Percentiles rank a stretch among this genome's conserved stretches.
Conservation (phyloP, 2,888 invertebrate species). For the Eristalis pertinax region DNA sequence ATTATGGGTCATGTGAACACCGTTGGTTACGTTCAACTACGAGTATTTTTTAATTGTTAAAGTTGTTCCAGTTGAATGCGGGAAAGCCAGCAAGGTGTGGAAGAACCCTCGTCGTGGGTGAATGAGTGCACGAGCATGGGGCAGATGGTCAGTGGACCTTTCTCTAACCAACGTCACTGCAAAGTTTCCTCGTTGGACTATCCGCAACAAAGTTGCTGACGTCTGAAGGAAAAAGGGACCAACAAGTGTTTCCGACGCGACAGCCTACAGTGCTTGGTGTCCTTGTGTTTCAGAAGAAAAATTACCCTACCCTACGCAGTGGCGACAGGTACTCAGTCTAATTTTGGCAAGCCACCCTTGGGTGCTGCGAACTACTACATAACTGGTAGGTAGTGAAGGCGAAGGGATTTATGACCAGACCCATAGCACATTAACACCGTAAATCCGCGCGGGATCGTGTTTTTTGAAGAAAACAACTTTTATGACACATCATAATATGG, state of each 20-base stretch:
- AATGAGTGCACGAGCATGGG: too few species aligned
- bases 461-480: background rate
- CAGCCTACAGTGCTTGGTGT: background rate
- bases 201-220: background rate
- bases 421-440: background rate
- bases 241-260: constrained; percentile 47
- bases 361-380: background rate
- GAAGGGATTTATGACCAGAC: background rate
- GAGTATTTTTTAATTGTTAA: background rate
- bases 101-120: too few species aligned
- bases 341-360: constrained; percentile 9
- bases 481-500: background rate
- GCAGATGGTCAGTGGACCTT: background rate
- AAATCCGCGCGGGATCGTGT: background rate
- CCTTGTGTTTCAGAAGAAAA: background rate
- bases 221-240: constrained; percentile 10
- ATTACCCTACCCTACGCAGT: background rate
- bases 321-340: constrained; percentile 29
- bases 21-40: background rate
- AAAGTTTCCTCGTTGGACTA: constrained; percentile 11
- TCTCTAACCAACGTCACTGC: background rate
- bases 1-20: too few species aligned
- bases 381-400: background rate
- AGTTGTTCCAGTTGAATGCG: background rate
- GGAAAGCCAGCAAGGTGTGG: too few species aligned